These are phyloP conservation scores for Nibea albiflora DNA, from an alignment of 2,113 vertebrate genomes.

Conservation along the genomic window DNA sequence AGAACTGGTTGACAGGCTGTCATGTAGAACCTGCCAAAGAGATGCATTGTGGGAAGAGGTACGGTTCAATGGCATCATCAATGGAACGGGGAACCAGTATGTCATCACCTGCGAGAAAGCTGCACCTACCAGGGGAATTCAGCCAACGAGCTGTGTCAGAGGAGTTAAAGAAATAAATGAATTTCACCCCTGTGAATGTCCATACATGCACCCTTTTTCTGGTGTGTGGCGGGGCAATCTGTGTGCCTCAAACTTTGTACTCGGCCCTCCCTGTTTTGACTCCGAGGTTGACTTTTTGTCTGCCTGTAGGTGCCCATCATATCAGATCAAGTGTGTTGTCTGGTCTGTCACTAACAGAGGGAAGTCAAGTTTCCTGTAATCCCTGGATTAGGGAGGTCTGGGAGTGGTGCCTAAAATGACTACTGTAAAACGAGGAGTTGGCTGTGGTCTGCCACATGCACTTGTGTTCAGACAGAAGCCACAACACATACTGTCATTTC, in stretches of 20 bases:
- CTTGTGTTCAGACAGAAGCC: conserved; percentile 48
- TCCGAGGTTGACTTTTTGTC: background rate
- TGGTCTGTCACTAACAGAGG: conserved; percentile 35
- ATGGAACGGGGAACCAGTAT: conserved; percentile 45
- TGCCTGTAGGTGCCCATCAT: background rate
- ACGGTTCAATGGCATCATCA: conserved; percentile 45
- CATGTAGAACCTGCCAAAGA: conserved; percentile 54
- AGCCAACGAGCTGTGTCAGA: conserved; percentile 8
- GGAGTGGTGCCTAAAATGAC: conserved; percentile 69
- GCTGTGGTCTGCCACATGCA: conserved; percentile 20
- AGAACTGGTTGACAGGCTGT: conserved; percentile 31
- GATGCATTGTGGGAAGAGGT: conserved; percentile 54
- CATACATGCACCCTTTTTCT: background rate
- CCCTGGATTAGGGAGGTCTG: conserved; percentile 54
- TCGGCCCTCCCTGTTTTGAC: conserved; percentile 3
- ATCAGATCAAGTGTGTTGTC: conserved; percentile 19
- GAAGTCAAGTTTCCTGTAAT: conserved; percentile 48
- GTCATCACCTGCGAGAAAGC: conserved; percentile 38
- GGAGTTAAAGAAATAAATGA: background rate
- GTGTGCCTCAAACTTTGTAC: background rate
- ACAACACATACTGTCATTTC: conserved; percentile 52
- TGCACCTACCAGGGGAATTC: conserved; percentile 52
- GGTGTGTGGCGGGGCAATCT: background rate
- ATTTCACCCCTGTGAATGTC: background rate
- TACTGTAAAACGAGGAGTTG: conserved; percentile 36